phyloP scores from a whole-genome alignment of 2,113 vertebrate species.

The Menura novaehollandiae region DNA sequence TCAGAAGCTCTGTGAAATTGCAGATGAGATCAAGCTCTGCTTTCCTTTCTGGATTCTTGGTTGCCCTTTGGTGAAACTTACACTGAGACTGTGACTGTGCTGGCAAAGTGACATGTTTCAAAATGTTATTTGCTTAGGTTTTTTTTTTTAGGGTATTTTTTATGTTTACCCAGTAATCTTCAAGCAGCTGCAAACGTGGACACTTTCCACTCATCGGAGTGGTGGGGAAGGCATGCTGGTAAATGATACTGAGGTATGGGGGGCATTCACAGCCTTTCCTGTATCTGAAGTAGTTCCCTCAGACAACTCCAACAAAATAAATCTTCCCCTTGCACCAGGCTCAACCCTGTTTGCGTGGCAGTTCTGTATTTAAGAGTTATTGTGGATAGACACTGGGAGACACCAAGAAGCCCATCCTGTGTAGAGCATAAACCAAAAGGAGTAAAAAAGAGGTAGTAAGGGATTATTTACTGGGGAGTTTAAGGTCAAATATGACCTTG shows the following conservation, averaged over 20 bases:
- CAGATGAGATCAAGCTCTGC: not conserved
- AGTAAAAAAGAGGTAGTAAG: not conserved
- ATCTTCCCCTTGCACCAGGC: not conserved
- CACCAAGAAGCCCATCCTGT: not conserved
- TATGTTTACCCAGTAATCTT: not conserved
- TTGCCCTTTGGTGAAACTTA: not conserved
- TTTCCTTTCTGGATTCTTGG: not conserved
- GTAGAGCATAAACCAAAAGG: not conserved
- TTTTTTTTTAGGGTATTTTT: not conserved
- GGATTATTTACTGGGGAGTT: not conserved
- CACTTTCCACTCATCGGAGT: not conserved
- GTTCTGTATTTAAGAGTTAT: not conserved
- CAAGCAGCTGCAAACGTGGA: not conserved
- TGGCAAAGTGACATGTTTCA: conserved; percentile 12
- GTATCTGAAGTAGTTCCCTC: not conserved
- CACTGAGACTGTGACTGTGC: not conserved
- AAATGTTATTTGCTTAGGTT: not conserved
- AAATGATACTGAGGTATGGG: not conserved
- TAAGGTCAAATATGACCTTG: not conserved
- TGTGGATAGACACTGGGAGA: not conserved
- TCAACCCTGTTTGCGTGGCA: not conserved
- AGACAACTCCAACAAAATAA: not conserved
- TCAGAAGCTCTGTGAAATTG: conserved; percentile 18
- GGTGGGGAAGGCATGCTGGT: not conserved
- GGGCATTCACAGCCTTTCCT: not conserved